phyloP scores from a whole-genome alignment of 2,888 invertebrate genomes.

The Tryphoninae sp. region DNA sequence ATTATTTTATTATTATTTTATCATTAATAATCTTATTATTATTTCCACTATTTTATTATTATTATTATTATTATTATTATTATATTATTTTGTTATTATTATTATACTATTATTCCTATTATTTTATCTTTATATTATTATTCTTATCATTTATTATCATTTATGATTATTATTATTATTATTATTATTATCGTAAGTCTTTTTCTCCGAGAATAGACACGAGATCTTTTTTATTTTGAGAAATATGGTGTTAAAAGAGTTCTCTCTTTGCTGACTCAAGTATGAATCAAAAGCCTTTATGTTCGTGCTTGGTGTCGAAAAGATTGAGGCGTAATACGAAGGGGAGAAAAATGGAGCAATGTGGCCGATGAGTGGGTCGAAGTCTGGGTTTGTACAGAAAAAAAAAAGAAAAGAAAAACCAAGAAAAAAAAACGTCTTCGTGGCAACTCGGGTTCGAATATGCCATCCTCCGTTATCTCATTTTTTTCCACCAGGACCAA shows the following conservation, averaged over 20 bases:
- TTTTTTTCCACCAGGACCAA: conserved; percentile 2
- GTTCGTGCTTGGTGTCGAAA: conserved; percentile 23
- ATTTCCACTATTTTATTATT: too few relatives aligned
- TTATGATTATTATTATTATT: too few relatives aligned
- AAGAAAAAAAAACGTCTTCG: conserved; percentile 1
- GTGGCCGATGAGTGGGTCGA: conserved; percentile 29
- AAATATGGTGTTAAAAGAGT: background rate
- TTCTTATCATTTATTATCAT: too few relatives aligned
- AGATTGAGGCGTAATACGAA: conserved; percentile 27
- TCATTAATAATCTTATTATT: too few relatives aligned
- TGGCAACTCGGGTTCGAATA: conserved; percentile 19
- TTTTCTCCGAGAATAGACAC: too few relatives aligned
- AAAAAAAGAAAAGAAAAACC: background rate
- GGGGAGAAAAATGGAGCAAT: conserved; percentile 27
- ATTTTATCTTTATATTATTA: too few relatives aligned
- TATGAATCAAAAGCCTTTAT: conserved; percentile 21
- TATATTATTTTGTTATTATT: too few relatives aligned
- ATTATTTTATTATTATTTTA: too few relatives aligned
- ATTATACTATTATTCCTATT: too few relatives aligned
- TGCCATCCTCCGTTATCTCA: conserved; percentile 29
- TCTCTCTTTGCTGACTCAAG: background rate
- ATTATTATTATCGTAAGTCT: background rate
- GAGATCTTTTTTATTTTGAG: too few relatives aligned
- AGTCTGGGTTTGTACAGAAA: background rate
- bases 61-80: too few relatives aligned